Evolutionary conservation across 2,113 vertebrate genomes (phyloP).

Genomic region (Pteruthius melanotis): DNA sequence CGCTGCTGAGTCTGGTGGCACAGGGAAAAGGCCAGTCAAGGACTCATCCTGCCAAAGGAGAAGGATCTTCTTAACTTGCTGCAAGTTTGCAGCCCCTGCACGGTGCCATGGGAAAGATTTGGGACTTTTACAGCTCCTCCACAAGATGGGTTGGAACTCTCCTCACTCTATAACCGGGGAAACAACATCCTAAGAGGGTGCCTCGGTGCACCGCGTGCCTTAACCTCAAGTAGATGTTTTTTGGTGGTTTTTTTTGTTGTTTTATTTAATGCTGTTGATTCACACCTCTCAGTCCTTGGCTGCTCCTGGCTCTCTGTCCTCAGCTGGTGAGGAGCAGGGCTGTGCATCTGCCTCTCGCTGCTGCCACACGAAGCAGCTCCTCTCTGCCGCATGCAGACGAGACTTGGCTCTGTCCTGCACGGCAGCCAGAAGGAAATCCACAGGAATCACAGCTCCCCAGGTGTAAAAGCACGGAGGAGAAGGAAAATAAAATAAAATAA

Average conservation of each 20-base stretch:
- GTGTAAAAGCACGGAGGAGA: not conserved
- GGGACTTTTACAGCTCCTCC: not conserved
- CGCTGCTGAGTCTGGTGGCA: not conserved
- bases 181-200: not conserved
- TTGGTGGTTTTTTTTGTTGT: not conserved
- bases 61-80: not conserved
- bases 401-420: accelerated
- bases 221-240: not conserved
- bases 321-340: not conserved
- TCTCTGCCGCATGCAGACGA: not conserved
- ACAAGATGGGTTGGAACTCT: not conserved
- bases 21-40: not conserved
- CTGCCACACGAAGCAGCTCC: not conserved
- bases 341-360: not conserved
- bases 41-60: not conserved
- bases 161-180: not conserved
- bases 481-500: too few relatives aligned
- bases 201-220: accelerated
- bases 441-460: not conserved
- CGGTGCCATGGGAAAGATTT: not conserved
- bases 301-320: not conserved
- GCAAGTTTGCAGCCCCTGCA: not conserved
- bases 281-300: not conserved
- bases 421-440: not conserved
- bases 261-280: not conserved